Conservation (phyloP, 2,797 vertebrate genomes). For the Mycteria americana region DNA sequence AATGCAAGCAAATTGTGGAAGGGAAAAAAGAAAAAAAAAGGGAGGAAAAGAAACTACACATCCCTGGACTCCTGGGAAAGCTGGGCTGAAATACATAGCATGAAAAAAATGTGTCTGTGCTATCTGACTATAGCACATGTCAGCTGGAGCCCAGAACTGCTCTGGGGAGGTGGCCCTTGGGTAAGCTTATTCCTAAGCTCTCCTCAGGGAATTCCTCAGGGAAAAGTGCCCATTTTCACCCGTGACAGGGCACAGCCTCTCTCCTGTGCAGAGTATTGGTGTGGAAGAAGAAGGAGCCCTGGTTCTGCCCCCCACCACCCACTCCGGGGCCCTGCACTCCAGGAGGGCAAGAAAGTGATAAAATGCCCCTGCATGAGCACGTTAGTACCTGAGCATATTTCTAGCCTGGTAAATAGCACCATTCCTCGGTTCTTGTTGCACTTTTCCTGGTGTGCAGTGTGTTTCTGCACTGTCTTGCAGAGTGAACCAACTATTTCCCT, state of each 20-base stretch:
- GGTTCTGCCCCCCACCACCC: background rate
- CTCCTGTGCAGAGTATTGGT: background rate
- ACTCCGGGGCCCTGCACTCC: background rate
- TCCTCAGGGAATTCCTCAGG: background rate
- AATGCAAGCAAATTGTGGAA: background rate
- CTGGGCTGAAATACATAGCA: background rate
- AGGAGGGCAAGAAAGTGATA: background rate
- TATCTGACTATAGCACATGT: background rate
- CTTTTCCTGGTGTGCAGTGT: background rate
- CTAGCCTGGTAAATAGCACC: background rate
- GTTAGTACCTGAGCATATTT: background rate
- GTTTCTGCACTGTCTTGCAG: background rate
- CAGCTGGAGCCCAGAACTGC: background rate
- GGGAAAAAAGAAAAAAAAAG: background rate
- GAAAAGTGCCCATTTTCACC: background rate
- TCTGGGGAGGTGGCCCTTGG: background rate
- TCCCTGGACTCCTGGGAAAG: background rate
- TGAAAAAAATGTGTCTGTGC: background rate
- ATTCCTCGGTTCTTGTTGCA: background rate
- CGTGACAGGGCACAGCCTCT: background rate
- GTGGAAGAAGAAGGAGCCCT: background rate
- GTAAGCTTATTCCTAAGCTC: background rate
- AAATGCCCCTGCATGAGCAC: accelerated
- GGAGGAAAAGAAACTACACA: background rate
- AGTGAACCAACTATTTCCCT: background rate